These are phyloP conservation scores for Homarus gammarus DNA, from an alignment of 2,888 invertebrate species.

Conservation along the genomic window DNA sequence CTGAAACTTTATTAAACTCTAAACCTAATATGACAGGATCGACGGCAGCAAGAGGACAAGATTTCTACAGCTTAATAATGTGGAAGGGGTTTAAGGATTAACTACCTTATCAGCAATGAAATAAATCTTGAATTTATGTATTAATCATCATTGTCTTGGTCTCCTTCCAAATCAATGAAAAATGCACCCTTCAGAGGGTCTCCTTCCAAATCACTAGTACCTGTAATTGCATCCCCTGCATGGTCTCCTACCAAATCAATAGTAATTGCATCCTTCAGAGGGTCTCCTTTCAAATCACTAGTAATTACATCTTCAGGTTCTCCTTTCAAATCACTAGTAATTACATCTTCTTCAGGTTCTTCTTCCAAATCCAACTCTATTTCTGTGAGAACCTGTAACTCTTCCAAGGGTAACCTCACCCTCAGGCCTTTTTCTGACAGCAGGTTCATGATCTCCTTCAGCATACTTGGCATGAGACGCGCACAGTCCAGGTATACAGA, in stretches of 20 bases:
- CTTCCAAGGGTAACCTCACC: conserved; percentile 80
- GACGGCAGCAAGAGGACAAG: too few species aligned
- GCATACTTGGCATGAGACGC: conserved; percentile 78
- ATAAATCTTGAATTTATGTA: too few species aligned
- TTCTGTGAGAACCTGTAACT: conserved; percentile 79
- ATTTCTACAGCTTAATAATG: too few species aligned
- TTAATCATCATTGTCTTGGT: too few species aligned
- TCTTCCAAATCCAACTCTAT: conserved; percentile 65
- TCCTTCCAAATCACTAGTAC: neutral
- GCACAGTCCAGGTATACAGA: conserved; percentile 79
- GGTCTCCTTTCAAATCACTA: neutral
- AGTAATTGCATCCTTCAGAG: too few species aligned
- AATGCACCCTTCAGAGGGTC: too few species aligned
- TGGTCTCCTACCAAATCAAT: neutral
- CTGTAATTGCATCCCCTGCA: too few species aligned
- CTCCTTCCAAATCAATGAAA: neutral
- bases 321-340: neutral
- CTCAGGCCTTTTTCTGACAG: conserved; percentile 80
- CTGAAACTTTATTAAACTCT: too few species aligned
- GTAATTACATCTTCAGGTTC: too few species aligned
- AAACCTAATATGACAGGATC: too few species aligned
- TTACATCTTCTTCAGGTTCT: neutral
- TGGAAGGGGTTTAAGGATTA: too few species aligned
- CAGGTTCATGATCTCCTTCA: conserved; percentile 79
- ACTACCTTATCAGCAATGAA: too few species aligned